phyloP scores from a whole-genome alignment of 1,140 invertebrate genomes.

The Conopomorpha cramerella region DNA sequence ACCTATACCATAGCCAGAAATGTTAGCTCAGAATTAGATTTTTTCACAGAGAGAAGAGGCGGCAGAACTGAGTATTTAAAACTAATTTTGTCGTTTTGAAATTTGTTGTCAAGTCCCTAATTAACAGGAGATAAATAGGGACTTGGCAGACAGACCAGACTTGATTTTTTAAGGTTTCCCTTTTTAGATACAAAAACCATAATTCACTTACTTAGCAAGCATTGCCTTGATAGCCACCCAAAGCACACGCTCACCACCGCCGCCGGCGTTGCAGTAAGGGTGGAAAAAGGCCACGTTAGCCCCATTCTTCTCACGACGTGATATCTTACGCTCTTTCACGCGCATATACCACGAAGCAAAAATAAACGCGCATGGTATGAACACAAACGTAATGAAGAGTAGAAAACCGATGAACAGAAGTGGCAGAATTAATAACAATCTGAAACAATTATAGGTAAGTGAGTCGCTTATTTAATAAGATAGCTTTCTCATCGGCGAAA shows the following conservation, averaged over 20 bases:
- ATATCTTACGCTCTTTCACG: conserved; percentile 41
- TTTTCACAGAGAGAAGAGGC: too few species aligned
- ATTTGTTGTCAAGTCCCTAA: too few species aligned
- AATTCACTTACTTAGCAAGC: conserved; percentile 74
- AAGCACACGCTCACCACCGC: conserved; percentile 97
- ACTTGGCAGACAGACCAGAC: too few species aligned
- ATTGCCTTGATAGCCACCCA: conserved; percentile 90
- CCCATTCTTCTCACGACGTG: conserved; percentile 34
- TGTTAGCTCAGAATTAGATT: too few species aligned
- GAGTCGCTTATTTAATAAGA: too few species aligned
- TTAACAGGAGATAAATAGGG: too few species aligned
- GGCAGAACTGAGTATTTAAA: too few species aligned
- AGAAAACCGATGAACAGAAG: conserved; percentile 25
- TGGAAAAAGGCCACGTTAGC: conserved; percentile 89
- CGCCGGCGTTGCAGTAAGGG: conserved; percentile 97
- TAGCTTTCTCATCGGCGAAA: too few species aligned
- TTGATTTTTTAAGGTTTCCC: too few species aligned
- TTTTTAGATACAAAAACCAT: too few species aligned
- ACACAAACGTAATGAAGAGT: conserved; percentile 22
- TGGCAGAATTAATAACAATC: conserved; percentile 26
- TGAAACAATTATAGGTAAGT: conserved; percentile 17
- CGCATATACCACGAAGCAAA: conserved; percentile 54
- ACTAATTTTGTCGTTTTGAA: too few species aligned
- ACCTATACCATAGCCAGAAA: too few species aligned
- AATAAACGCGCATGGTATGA: conserved; percentile 39